These are phyloP conservation scores for Xylocampa areola DNA, from an alignment of 2,888 invertebrate genomes.

Conservation along the genomic window DNA sequence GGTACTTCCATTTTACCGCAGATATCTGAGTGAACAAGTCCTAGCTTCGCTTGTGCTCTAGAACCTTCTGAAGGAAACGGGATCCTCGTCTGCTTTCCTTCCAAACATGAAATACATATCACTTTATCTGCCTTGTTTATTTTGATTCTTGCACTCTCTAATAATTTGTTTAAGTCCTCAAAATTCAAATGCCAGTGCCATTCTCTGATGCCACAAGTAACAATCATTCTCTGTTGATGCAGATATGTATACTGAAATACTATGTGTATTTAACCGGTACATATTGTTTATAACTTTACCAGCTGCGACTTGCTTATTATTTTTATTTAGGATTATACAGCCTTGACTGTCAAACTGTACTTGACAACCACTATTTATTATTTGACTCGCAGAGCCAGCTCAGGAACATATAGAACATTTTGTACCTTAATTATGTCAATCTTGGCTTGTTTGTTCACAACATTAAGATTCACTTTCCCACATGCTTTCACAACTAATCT, in stretches of 20 bases:
- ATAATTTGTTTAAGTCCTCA: background rate
- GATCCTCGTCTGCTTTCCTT: too few relatives aligned
- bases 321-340: background rate
- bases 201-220: background rate
- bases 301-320: background rate
- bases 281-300: too few relatives aligned
- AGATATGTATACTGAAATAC: too few relatives aligned
- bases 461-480: slow-evolving; percentile 6
- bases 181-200: background rate
- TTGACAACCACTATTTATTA: background rate
- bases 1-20: background rate
- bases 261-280: too few relatives aligned
- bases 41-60: background rate
- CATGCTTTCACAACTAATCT: too few relatives aligned
- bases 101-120: too few relatives aligned
- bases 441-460: slow-evolving; percentile 15
- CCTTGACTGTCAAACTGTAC: background rate
- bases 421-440: slow-evolving; percentile 44
- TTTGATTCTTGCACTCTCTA: too few relatives aligned
- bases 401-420: slow-evolving; percentile 31
- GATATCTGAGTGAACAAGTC: background rate
- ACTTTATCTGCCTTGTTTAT: too few relatives aligned
- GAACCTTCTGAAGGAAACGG: background rate
- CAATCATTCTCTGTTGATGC: background rate
- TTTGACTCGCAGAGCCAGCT: slow-evolving; percentile 14